Evolutionary conservation across 1,140 invertebrate species (phyloP).

Genomic region (Dufourea novaeangliae): DNA sequence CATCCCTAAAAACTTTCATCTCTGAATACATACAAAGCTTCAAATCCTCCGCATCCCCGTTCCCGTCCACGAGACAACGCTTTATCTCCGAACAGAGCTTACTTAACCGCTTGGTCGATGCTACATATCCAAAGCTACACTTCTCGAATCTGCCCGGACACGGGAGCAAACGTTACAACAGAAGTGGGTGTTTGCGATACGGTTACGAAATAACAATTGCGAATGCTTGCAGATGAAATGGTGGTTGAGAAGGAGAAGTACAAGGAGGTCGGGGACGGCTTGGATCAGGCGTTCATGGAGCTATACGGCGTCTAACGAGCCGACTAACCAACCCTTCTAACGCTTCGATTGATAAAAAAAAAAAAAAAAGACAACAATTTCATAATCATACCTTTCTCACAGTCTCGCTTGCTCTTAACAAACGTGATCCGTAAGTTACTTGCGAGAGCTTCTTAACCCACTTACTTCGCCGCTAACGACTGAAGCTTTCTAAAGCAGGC

Average conservation of each 20-base stretch:
- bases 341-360: constrained; percentile 71
- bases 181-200: background rate
- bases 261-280: constrained; percentile 99
- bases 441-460: constrained; percentile 48
- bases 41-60: background rate
- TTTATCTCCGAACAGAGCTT: background rate
- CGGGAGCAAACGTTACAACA: background rate
- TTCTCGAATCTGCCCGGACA: constrained; percentile 9
- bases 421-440: constrained; percentile 60
- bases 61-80: background rate
- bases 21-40: no score
- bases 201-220: constrained; percentile 51
- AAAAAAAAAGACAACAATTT: constrained; percentile 45
- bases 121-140: background rate
- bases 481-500: no score
- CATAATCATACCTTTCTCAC: constrained; percentile 47
- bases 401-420: constrained; percentile 72
- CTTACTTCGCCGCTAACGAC: constrained; percentile 40
- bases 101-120: background rate
- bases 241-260: constrained; percentile 99
- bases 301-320: constrained; percentile 91
- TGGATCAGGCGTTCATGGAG: constrained; percentile 99
- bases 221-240: constrained; percentile 94
- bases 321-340: constrained; percentile 66
- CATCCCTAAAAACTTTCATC: no score